Base-by-base conservation (phyloP, 23 tunicate species). In the Trididemnum nubilum region DNA sequence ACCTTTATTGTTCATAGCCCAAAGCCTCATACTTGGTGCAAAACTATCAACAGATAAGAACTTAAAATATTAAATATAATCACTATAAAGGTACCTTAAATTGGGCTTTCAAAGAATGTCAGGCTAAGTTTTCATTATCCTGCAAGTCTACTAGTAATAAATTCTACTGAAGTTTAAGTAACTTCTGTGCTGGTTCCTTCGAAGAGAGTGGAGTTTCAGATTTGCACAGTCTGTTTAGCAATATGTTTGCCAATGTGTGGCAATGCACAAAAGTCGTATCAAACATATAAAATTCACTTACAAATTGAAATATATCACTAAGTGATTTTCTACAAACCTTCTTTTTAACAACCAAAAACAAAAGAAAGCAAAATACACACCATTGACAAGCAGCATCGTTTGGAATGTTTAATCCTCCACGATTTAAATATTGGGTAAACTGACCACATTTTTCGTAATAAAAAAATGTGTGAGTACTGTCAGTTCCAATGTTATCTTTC, bases 321-420 rank as follows among this genome's bases (percentile, higher is more conserved):
- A 44, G 69, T 22, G 69, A 61, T 5, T 61, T 15, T 22, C 22
- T 19, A 25, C 69, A 61, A 61, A 61, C 69, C 15, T 61, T 61
- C 22, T 22, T 4, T 24, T 61, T 61, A 22, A 61, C 69, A 61
- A 22, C 24, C 19, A 61, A 22, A 61, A 9, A 61, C 30, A 61
- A 22, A 5, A n/a, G 27, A 61, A 9, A 61, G 24, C 69, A 61
- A 61, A 61, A 61, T 4, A 25, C 69, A 22, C 69, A 61, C 69
- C 69, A 61, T 24, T 61, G 69, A 61, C 69, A 61, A 22, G 69
- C 30, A 22, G 69, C 19, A 61, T 61, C 69, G 24, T 61, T 61
- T 61, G 69, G 69, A 9, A 61, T 25, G 22, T 61, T 61, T 61
- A 61, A 22, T 61, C 69, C 69, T 9, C 69, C 69, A 4, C 69